These are phyloP conservation scores for Chiridota heheva DNA, from an alignment of 35 echinoderm and acorn worm genomes.

Conservation along the genomic window DNA sequence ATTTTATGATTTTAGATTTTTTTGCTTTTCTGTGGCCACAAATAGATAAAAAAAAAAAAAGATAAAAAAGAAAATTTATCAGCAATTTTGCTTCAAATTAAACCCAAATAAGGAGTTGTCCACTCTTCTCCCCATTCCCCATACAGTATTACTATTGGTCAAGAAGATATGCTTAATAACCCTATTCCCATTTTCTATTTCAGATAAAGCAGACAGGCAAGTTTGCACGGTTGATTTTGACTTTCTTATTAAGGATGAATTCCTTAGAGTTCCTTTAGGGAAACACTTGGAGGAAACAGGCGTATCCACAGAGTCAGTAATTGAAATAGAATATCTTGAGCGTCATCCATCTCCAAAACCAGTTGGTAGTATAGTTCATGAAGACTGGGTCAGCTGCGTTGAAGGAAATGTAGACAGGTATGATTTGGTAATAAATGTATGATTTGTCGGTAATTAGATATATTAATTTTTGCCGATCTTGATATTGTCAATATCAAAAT, in stretches of 20 bases:
- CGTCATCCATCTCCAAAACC: constrained; percentile 82
- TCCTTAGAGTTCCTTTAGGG: constrained; percentile 76
- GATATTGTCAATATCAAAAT: not conserved
- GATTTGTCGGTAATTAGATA: not conserved
- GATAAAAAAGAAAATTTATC: not conserved
- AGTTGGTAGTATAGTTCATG: constrained; percentile 91
- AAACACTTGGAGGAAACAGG: constrained; percentile 77
- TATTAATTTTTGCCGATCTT: not conserved
- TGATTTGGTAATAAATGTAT: not conserved
- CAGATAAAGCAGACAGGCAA: constrained; percentile 61
- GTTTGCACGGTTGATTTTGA: constrained; percentile 73
- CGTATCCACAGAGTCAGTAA: constrained; percentile 82
- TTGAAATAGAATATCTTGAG: constrained; percentile 95
- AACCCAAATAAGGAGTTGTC: not conserved
- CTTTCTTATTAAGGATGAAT: constrained; percentile 94
- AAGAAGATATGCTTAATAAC: not conserved
- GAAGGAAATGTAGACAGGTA: constrained; percentile 58
- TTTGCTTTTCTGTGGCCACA: too few species aligned
- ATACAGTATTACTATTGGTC: not conserved
- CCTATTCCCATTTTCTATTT: not conserved
- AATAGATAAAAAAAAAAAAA: not conserved
- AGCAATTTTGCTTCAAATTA: not conserved
- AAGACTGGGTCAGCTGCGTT: constrained; percentile 94
- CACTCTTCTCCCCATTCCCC: not conserved
- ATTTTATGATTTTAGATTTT: too few species aligned